A percentile compares a stretch with the other conserved stretches of the same genome.
phyloP scores from a whole-genome alignment of 92 coral and sea anemone species.

The Blastomussa wellsi region DNA sequence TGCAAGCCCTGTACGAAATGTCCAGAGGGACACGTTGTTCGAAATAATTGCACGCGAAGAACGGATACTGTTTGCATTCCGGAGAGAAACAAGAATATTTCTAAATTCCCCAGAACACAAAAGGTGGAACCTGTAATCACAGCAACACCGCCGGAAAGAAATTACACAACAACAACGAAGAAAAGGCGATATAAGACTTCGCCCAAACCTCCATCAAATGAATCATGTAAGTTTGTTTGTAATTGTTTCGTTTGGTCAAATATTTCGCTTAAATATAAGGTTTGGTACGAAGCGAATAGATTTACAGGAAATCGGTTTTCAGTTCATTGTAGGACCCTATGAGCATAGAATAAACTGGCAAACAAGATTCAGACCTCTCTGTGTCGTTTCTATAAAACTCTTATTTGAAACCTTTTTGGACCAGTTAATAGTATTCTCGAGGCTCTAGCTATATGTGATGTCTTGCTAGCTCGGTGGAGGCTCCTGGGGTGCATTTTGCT shows the following conservation, averaged over 20 bases:
- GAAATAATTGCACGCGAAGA: constrained; percentile 33
- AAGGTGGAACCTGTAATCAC: no score
- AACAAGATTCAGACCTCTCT: no score
- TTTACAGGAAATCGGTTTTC: not conserved
- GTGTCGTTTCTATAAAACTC: no score
- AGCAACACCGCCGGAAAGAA: no score
- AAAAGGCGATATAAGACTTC: not conserved
- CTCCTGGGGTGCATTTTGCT: no score
- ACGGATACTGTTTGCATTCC: constrained; percentile 47
- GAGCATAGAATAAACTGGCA: no score
- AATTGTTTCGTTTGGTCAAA: not conserved
- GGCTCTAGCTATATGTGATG: no score
- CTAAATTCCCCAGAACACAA: not conserved
- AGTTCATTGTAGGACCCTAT: no score
- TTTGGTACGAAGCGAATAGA: not conserved
- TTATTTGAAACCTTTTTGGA: no score
- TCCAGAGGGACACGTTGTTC: constrained; percentile 14
- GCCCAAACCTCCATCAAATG: not conserved
- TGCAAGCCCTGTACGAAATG: constrained; percentile 54
- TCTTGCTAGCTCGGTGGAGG: no score
- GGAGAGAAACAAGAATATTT: not conserved
- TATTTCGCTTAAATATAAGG: not conserved
- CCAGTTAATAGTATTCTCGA: no score
- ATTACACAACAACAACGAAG: not conserved
- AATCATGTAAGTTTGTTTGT: not conserved